A percentile compares a stretch with the other conserved stretches of the same genome.
phyloP scores from a whole-genome alignment of 2,888 invertebrate species.

The Xanthia togata region DNA sequence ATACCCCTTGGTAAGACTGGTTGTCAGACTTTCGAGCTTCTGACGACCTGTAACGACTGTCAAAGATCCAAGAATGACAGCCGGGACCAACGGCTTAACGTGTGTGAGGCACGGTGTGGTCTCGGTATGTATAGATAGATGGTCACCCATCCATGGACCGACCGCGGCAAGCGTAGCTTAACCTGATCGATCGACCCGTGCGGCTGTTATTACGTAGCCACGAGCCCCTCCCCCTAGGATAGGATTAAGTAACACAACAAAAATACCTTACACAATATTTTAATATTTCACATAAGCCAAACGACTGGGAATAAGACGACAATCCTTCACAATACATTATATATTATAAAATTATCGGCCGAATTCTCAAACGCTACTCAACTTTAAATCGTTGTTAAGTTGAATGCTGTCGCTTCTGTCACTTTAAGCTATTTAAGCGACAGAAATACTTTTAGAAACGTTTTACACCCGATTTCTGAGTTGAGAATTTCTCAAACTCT shows the following conservation, averaged over 20 bases:
- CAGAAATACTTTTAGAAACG: neutral
- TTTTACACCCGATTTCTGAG: neutral
- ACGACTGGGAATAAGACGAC: constrained; percentile 32
- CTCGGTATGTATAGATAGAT: no score
- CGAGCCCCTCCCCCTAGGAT: no score
- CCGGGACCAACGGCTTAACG: no score
- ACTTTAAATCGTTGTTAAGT: neutral
- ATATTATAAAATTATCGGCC: constrained; percentile 9
- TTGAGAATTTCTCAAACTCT: neutral
- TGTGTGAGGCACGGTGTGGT: no score
- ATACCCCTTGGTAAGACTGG: no score
- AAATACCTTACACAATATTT: constrained; percentile 52
- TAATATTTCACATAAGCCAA: constrained; percentile 56
- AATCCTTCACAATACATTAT: constrained; percentile 26
- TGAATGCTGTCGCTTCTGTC: neutral
- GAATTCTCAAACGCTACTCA: constrained; percentile 9
- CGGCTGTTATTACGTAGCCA: no score
- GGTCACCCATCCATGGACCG: no score
- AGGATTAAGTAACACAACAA: constrained; percentile 40
- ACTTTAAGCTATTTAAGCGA: neutral
- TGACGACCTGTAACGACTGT: no score
- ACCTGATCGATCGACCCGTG: no score
- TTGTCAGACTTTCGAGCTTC: no score
- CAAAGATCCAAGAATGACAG: no score
- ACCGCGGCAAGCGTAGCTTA: no score